Evolutionary conservation across 2,113 vertebrate species (phyloP), one percentile per base, ranked within the genome.

Genomic region (Mesoclemmys tuberculata): DNA sequence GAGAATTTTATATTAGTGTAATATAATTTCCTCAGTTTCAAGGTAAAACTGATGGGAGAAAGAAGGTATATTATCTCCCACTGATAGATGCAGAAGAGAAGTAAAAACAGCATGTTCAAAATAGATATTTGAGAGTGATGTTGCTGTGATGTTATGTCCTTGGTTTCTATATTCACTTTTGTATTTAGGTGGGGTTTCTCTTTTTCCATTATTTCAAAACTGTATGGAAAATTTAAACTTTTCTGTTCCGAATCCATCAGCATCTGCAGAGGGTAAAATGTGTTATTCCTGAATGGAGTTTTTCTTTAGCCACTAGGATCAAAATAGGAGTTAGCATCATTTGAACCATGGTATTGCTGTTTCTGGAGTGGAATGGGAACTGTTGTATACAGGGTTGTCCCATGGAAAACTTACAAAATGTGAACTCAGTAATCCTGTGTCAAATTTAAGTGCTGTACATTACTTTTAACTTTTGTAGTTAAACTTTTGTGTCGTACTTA

Each of bases 11-110:
- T 82, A 10, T 16, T 58, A 44, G 49, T 46, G 8, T 10, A 82
- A 3, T 31, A 22, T 31, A 21, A 52, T 74, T 94, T 51, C 46
- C 26, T 74, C 41, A 13, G 24, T n/a, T 93, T 49, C 80, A 83
- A 91, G 81, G 82, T 80, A 55, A n/a, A 79, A 27, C 68, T 85
- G 13, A 49, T 83, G 71, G 49, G 19, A 89, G 41, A 26, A 87
- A 89, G 29, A 80, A 83, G 74, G 12, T 61, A 49, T 79, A 92
- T 74, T 35, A 79, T 49, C 71, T 84, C 8, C 52, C 86, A 10
- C 77, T 85, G 86, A 31, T 6, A 55, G 31, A 4, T 0, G 0
- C 80, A 80, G 80, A 56, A 19, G 82, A 84, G 49, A 82, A 56
- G 24, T 80, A 35, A 61, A 21, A 84, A 71, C 27, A 44, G 77